Conservation (phyloP, 2,113 vertebrate species). For the Nettapus auritus region DNA sequence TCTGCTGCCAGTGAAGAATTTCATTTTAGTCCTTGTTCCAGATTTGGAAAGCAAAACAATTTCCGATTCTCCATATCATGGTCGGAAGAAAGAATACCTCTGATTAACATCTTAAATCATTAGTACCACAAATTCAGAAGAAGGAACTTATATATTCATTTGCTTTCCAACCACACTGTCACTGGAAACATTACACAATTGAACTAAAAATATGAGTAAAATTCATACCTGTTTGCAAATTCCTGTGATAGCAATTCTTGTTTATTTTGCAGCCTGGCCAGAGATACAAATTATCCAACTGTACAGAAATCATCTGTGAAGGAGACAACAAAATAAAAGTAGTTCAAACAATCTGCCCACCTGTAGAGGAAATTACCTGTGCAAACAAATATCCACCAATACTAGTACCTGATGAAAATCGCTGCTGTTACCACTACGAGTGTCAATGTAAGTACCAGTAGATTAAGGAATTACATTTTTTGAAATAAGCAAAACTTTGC, state of each 20-base stretch:
- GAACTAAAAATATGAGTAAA: not conserved
- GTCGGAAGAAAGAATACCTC: not conserved
- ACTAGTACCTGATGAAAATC: conserved; percentile 73
- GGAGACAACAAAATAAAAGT: conserved; percentile 82
- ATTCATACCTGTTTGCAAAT: not conserved
- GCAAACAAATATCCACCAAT: conserved; percentile 82
- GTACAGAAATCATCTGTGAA: conserved; percentile 84
- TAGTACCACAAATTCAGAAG: not conserved
- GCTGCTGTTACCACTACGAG: conserved; percentile 85
- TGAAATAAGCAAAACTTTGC: not conserved
- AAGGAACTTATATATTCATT: not conserved
- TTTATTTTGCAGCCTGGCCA: conserved; percentile 80
- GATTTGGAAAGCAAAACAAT: not conserved
- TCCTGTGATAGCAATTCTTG: not conserved
- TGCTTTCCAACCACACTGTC: not conserved
- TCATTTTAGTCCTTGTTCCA: not conserved
- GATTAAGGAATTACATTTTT: not conserved
- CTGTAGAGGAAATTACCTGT: conserved; percentile 79
- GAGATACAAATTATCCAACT: conserved; percentile 83
- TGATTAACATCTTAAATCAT: not conserved
- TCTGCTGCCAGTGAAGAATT: not conserved
- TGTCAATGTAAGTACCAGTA: conserved; percentile 88
- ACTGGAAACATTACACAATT: not conserved
- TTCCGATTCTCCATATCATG: not conserved
- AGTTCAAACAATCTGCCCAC: conserved; percentile 78